A percentile compares a stretch with the other conserved stretches of the same genome.
phyloP scores from a whole-genome alignment of 2,113 vertebrate genomes.

The Apodemus speciosus region DNA sequence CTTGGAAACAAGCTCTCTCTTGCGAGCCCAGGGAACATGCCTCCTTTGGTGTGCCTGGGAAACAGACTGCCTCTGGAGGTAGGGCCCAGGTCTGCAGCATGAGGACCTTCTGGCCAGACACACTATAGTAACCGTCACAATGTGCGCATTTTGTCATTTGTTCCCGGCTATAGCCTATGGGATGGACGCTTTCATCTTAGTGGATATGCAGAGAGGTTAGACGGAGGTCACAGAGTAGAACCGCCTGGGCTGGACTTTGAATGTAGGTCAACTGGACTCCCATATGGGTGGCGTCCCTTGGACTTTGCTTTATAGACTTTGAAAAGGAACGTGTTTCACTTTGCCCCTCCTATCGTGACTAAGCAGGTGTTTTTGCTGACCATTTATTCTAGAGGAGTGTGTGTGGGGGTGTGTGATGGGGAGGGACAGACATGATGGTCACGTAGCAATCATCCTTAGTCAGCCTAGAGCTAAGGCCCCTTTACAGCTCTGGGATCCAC shows the following conservation, averaged over 20 bases:
- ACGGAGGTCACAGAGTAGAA: neutral
- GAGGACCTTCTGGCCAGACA: neutral
- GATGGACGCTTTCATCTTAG: fast-evolving
- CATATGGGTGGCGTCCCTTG: neutral
- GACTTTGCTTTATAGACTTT: neutral
- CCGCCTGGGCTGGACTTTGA: neutral
- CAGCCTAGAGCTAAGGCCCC: neutral
- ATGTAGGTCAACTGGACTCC: neutral
- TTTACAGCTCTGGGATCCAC: neutral
- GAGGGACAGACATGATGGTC: neutral
- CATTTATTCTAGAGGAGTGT: neutral
- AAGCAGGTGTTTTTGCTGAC: neutral
- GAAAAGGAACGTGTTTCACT: no score
- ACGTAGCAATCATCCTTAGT: neutral
- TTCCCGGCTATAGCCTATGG: neutral
- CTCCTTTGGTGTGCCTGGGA: neutral
- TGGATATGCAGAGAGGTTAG: neutral
- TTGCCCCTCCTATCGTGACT: neutral
- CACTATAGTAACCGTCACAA: neutral
- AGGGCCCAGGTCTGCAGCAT: neutral
- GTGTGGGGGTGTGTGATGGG: no score
- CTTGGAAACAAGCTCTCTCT: no score
- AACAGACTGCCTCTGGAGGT: neutral
- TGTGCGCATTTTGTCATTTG: neutral
- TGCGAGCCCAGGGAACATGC: no score